A percentile compares a stretch with the other conserved stretches of the same genome.
These are phyloP conservation scores for Dascyllus trimaculatus DNA, from an alignment of 2,113 vertebrate species.

Conservation along the genomic window DNA sequence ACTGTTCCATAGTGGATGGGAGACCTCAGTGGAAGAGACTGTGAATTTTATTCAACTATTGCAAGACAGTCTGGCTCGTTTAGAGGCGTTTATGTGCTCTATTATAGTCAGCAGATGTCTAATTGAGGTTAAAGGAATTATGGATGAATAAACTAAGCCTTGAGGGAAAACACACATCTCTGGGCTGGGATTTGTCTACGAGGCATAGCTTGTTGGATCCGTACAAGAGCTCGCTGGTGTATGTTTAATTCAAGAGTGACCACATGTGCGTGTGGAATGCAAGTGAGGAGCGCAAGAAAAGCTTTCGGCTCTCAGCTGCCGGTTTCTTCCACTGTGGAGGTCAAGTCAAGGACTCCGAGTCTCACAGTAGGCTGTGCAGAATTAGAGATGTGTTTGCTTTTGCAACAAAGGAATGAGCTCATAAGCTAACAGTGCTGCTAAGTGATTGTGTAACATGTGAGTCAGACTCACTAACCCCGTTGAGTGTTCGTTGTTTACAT, in stretches of 20 bases:
- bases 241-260: constrained; percentile 71
- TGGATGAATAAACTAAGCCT: constrained; percentile 75
- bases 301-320: constrained; percentile 33
- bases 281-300: constrained; percentile 46
- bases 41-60: constrained; percentile 48
- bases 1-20: constrained; percentile 44
- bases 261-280: constrained; percentile 37
- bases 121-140: constrained; percentile 79
- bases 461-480: constrained; percentile 3
- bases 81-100: constrained; percentile 65
- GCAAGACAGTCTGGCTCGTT: constrained; percentile 56
- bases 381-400: constrained; percentile 38
- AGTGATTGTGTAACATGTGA: constrained; percentile 43
- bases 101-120: constrained; percentile 74
- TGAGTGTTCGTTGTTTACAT: constrained; percentile 26
- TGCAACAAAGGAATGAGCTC: constrained; percentile 30
- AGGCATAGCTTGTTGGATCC: constrained; percentile 43
- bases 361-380: not conserved
- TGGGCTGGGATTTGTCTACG: constrained; percentile 63
- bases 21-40: constrained; percentile 49
- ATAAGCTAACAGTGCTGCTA: constrained; percentile 25
- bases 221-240: constrained; percentile 45
- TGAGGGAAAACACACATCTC: constrained; percentile 64
- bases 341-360: constrained; percentile 52
- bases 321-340: constrained; percentile 48